These are phyloP conservation scores for Pantherophis guttatus DNA, from an alignment of 2,113 vertebrate species.

Conservation along the genomic window DNA sequence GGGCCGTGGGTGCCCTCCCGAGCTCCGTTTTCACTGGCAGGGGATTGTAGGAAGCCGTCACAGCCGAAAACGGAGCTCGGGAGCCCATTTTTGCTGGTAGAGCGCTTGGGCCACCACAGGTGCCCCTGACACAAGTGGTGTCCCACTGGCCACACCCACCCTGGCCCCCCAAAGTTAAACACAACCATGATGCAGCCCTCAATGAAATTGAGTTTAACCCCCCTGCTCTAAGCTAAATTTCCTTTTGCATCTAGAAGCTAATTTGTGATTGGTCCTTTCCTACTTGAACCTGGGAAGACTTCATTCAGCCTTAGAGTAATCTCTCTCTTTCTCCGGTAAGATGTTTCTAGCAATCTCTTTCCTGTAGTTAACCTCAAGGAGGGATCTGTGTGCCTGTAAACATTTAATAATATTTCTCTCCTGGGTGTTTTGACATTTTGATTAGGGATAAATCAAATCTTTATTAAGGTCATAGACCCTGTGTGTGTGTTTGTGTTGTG, in stretches of 20 bases:
- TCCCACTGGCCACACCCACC: no score
- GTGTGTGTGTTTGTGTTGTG: neutral
- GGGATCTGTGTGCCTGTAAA: neutral
- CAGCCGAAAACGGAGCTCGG: no score
- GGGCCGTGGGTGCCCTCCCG: no score
- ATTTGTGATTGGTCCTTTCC: neutral
- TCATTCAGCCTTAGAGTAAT: neutral
- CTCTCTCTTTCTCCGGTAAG: neutral
- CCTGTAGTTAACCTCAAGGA: neutral
- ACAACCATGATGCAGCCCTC: no score
- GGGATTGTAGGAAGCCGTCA: no score
- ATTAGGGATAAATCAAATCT: neutral
- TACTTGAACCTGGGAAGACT: neutral
- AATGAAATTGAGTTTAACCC: no score
- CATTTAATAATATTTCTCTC: neutral
- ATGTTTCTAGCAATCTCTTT: neutral
- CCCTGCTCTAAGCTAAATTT: neutral
- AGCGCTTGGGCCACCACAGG: no score
- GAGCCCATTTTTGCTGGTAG: no score
- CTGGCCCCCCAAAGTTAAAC: no score
- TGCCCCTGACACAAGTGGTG: no score
- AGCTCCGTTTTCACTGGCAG: no score
- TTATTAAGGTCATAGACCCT: neutral
- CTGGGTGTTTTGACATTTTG: neutral
- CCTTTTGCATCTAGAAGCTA: neutral